These are phyloP conservation scores for Lysiphlebus fabarum DNA, from an alignment of 1,140 invertebrate species.

Conservation along the genomic window DNA sequence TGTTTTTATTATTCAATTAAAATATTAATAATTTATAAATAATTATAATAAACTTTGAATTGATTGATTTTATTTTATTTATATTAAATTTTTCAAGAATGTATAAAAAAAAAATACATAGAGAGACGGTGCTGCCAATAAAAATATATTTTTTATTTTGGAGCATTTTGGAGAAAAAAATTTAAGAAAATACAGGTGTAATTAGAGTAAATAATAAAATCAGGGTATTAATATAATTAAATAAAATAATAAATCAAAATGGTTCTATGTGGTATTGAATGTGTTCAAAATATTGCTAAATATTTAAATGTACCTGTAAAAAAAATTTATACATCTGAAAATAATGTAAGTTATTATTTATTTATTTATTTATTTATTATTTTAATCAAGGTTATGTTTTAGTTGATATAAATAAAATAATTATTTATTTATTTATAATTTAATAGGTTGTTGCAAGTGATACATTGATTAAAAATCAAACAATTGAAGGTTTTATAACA, in stretches of 20 bases:
- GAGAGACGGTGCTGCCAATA: too few species aligned
- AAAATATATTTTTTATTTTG: too few species aligned
- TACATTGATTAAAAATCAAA: conserved; percentile 36
- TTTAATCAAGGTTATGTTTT: too few species aligned
- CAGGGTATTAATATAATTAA: neutral
- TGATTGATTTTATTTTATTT: too few species aligned
- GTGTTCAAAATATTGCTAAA: conserved; percentile 42
- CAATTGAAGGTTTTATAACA: conserved; percentile 53
- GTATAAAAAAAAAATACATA: too few species aligned
- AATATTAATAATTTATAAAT: too few species aligned
- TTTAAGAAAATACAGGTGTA: too few species aligned
- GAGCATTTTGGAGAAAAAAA: too few species aligned
- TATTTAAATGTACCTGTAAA: conserved; percentile 39
- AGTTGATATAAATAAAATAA: neutral
- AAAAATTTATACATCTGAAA: conserved; percentile 40
- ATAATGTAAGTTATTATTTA: conserved; percentile 38
- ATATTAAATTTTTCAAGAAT: too few species aligned
- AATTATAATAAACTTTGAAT: too few species aligned
- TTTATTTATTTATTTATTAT: conserved; percentile 19
- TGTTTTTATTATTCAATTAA: too few species aligned
- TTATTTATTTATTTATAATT: conserved; percentile 14
- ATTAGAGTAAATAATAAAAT: too few species aligned
- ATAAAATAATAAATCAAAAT: conserved; percentile 32
- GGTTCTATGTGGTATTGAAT: conserved; percentile 46
- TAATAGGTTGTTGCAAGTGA: conserved; percentile 36